Percentiles rank a stretch among this genome's conserved stretches.
Evolutionary conservation across 2,113 vertebrate species (phyloP).

Genomic region (Natator depressus): DNA sequence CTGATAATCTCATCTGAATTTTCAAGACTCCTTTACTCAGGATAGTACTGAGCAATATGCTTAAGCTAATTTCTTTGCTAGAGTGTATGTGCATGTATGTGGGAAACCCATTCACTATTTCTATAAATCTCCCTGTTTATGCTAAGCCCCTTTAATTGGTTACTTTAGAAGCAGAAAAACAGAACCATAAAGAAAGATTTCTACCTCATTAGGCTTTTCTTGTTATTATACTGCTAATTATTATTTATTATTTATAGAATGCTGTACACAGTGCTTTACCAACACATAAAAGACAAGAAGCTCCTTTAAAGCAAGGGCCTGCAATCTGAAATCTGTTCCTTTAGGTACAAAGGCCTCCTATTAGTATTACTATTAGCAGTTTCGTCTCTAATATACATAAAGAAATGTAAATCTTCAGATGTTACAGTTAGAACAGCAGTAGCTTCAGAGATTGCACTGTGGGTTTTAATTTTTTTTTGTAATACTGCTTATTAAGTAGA

Average conservation of each 20-base stretch:
- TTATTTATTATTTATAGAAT: not conserved
- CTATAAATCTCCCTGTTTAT: not conserved
- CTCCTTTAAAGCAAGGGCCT: not conserved
- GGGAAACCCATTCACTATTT: not conserved
- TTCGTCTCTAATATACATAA: not conserved
- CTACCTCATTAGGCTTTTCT: not conserved
- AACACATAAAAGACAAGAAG: not conserved
- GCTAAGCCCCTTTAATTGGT: not conserved
- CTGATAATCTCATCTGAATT: not conserved
- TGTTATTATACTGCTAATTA: not conserved
- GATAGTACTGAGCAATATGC: not conserved
- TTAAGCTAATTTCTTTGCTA: not conserved
- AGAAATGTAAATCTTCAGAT: not conserved
- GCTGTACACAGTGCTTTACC: not conserved
- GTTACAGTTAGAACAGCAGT: not conserved
- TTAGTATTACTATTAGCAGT: not conserved
- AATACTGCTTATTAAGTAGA: not conserved
- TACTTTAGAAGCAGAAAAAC: not conserved
- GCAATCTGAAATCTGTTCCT: not conserved
- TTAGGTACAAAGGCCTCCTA: not conserved
- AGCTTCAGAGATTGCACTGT: not conserved
- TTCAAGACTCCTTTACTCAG: not conserved
- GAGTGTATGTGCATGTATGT: not conserved
- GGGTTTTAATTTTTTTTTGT: not conserved
- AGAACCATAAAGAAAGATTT: not conserved